Evolutionary conservation across 2,888 invertebrate genomes (phyloP).

Genomic region (Drosophila peninsularis): DNA sequence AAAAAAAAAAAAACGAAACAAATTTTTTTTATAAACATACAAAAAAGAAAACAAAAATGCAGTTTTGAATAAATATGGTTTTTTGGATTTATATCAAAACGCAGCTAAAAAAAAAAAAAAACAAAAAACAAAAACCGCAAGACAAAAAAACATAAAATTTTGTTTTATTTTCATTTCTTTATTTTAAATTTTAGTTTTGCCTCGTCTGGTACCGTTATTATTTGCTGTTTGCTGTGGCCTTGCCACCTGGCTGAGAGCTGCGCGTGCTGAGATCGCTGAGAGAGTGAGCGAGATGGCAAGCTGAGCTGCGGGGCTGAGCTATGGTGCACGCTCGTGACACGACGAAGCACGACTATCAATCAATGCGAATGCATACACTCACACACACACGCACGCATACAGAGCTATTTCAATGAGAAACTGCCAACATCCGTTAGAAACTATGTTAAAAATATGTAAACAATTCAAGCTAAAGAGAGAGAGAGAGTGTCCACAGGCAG

Average conservation of each 20-base stretch:
- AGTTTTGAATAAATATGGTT: constrained; percentile 84
- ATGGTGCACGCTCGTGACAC: neutral
- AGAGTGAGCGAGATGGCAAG: neutral
- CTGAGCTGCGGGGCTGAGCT: neutral
- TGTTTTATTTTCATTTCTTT: constrained; percentile 59
- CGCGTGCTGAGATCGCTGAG: constrained; percentile 15
- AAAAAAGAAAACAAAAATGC: constrained; percentile 48
- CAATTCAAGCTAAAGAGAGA: neutral
- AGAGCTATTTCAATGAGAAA: constrained; percentile 45
- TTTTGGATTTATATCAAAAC: constrained; percentile 84
- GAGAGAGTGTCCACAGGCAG: neutral
- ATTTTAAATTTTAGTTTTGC: neutral
- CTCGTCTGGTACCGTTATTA: neutral
- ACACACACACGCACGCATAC: neutral
- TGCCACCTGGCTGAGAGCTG: constrained; percentile 12
- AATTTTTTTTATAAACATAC: constrained; percentile 60
- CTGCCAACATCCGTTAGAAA: constrained; percentile 52
- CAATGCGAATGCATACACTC: constrained; percentile 1
- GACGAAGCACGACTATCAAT: constrained; percentile 4
- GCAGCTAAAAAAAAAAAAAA: constrained; percentile 68
- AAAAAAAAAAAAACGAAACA: constrained; percentile 2
- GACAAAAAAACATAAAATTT: constrained; percentile 53
- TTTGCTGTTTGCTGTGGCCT: neutral
- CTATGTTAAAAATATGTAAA: constrained; percentile 18
- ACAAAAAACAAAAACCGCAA: constrained; percentile 57